Percentiles rank a stretch among this genome's conserved stretches.
Evolutionary conservation across 2,797 vertebrate genomes (phyloP).

Genomic region (Poeciliopsis paucimaculata): DNA sequence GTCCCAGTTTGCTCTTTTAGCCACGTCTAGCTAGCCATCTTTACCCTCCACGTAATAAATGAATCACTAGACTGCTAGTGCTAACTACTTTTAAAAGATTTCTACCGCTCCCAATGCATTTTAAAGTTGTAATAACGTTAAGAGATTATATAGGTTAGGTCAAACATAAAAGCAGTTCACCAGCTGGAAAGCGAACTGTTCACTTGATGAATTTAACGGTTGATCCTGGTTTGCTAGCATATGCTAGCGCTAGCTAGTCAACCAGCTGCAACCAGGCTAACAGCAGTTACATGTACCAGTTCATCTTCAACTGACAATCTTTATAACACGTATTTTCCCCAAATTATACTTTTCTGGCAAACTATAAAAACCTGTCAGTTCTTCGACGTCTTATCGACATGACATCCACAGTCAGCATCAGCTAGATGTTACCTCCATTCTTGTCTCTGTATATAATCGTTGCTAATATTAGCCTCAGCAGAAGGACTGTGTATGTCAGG

Average conservation of each 20-base stretch:
- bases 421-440: constrained; percentile 31
- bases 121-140: neutral
- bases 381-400: constrained; percentile 11
- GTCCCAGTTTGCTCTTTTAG: constrained; percentile 19
- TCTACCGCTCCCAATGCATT: neutral
- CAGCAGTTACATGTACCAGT: constrained; percentile 34
- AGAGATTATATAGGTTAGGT: neutral
- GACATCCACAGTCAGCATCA: constrained; percentile 17
- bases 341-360: neutral
- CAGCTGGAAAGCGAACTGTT: neutral
- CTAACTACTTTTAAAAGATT: constrained; percentile 21
- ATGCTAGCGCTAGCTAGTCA: constrained; percentile 46
- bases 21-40: constrained; percentile 37
- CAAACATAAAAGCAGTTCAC: neutral
- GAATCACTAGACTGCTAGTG: constrained; percentile 39
- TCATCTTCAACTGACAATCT: neutral
- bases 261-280: constrained; percentile 43
- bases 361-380: neutral
- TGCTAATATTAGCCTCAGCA: constrained; percentile 54
- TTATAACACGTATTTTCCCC: neutral
- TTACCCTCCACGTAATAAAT: constrained; percentile 40
- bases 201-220: constrained; percentile 10
- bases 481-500: constrained; percentile 21
- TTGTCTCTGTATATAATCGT: constrained; percentile 55
- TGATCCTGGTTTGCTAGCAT: constrained; percentile 22